Conservation (phyloP, 2,797 vertebrate species). For the Helicolenus hilgendorfi region DNA sequence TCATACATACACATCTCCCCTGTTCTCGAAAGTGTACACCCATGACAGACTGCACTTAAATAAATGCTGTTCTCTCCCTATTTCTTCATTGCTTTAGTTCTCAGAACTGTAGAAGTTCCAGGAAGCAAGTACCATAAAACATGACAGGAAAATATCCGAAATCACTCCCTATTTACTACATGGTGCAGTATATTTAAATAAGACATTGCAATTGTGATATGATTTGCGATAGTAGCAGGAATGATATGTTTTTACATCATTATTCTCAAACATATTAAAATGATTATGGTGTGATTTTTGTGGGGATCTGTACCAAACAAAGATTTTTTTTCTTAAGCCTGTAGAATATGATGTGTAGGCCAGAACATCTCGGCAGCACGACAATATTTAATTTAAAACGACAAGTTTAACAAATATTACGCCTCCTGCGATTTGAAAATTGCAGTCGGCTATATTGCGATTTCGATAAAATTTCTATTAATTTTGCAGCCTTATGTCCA, state of each 20-base stretch:
- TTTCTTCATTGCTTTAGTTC: neutral
- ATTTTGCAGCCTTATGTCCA: neutral
- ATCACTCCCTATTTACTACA: neutral
- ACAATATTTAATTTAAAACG: neutral
- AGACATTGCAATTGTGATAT: neutral
- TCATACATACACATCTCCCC: neutral
- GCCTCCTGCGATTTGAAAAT: neutral
- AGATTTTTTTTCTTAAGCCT: too few species aligned
- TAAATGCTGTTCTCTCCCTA: neutral
- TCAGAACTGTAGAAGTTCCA: neutral
- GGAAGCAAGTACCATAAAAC: neutral
- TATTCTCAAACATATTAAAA: neutral
- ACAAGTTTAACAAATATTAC: too few species aligned
- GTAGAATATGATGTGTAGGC: neutral
- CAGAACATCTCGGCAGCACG: neutral
- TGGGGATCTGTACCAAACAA: neutral
- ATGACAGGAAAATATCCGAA: neutral
- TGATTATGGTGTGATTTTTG: neutral
- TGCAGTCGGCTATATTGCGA: neutral
- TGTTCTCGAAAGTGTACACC: slow-evolving; percentile 4
- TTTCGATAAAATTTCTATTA: neutral
- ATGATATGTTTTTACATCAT: neutral
- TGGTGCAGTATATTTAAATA: neutral
- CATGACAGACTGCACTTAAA: neutral
- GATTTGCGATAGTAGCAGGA: neutral